Base-by-base conservation (phyloP, 2,888 invertebrate species). In the Xanthia icteritia region DNA sequence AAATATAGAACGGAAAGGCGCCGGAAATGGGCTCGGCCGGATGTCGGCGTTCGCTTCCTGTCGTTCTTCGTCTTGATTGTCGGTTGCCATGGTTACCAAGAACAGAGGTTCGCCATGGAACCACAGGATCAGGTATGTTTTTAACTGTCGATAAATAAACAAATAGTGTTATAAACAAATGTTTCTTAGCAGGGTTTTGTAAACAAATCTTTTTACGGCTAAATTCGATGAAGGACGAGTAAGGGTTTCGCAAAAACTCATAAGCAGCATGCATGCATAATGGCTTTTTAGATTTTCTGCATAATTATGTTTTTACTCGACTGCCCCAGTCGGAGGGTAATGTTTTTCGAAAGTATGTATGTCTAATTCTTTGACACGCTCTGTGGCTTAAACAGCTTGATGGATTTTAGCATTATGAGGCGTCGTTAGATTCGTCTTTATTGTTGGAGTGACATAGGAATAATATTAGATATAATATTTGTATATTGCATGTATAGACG, bases 91-190 rank as follows among this genome's bases (percentile, higher is more conserved):
- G 92, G 96, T 89, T 92, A 92, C 89, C 93, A 94, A 81, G 97
- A 97, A 91, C 99, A 99, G 96, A 97, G 98, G 94, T 99, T 99
- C 94, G 98, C 98, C 56, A 98, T 98, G 97, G 98, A 99, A 92
- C 99, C 99, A 5, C 98, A 98, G 94, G 99, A 99, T 97, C 98
- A 96, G 95, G 95, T 95, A 89, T 76, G 79, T 88, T 83, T 84
- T 72, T 11, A 79, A 82, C 79, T 73, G 69, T 82, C 61, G 65
- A 78, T 75, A 75, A 64, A 81, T 61, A 81, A 42, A 70, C n/a
- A 70, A 51, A 36, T 9, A 5, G 71, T 79, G 9, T 63, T 76
- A 17, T 76, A 71, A 82, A 79, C 70, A 77, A 56, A 69, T 75
- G 63, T 51, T 80, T 79, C 75, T 74, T 68, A 64, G 74, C 78